Evolutionary conservation across 2,888 invertebrate species (phyloP), one percentile per base, ranked within the genome.

Genomic region (Coelopa pilipes): DNA sequence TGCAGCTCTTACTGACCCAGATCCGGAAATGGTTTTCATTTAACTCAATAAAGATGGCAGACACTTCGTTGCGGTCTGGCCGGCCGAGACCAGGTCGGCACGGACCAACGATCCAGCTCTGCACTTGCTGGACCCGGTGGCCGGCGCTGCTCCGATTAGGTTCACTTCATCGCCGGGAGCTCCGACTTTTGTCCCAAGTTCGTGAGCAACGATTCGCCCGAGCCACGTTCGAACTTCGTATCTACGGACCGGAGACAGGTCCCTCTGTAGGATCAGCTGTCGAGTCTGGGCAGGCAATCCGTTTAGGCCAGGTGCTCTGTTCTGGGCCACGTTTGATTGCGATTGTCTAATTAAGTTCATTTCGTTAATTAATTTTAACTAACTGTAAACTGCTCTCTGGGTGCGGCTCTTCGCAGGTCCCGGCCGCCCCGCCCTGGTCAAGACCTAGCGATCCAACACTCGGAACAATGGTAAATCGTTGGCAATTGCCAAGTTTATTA

Each of bases 341-440:
- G 53, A 55, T 21, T 65, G 82, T 80, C 83, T 83, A 82, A 83
- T 83, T 84, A 84, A 83, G 81, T 83, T 82, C 81, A 82, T 83
- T 83, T 83, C 81, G 79, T 84, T 84, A 84, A 84, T 84, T 84
- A 85, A 85, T 85, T 84, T 85, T 82, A 85, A 82, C 80, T 84
- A 85, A 85, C 85, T 84, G 85, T 85, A 83, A 83, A 84, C 81
- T 82, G 79, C 75, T 75, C 75, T 77, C 78, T 80, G 80, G 84
- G 81, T 80, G 82, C 81, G 83, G 77, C 81, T 79, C 77, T 73
- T 78, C 74, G 72, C 46, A 73, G 70, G 59, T 59, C 57, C 69
- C 12, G 62, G 62, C 50, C 62, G 63, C 24, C 10, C 21, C 24
- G 45, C 13, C 62, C 19, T 55, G 65, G 71, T 71, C 71, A 53